Conservation (phyloP, 2,113 vertebrate genomes). For the Rhinogobius similis region DNA sequence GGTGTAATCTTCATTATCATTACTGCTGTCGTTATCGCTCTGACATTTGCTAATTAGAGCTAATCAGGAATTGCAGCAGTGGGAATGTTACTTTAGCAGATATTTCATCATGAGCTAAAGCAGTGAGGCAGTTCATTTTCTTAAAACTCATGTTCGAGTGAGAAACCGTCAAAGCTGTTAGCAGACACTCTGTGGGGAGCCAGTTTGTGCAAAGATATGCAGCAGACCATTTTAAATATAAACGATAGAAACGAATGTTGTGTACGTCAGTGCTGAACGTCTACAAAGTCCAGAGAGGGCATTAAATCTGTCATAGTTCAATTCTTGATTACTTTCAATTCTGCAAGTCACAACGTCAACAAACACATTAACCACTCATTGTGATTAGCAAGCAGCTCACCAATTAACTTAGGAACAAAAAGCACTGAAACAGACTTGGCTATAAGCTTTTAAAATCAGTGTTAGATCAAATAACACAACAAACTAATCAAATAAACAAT, state of each 20-base stretch:
- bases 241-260: too few species aligned
- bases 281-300: neutral
- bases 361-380: neutral
- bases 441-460: too few species aligned
- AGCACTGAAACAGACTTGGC: too few species aligned
- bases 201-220: neutral
- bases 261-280: neutral
- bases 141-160: neutral
- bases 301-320: too few species aligned
- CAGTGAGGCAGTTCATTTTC: neutral
- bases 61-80: neutral
- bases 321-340: neutral
- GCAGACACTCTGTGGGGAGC: neutral
- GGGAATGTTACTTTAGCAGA: slow-evolving; percentile 1
- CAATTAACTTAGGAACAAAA: too few species aligned
- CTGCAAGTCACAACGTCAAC: neutral
- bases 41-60: slow-evolving; percentile 4
- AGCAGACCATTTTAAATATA: too few species aligned
- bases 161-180: neutral
- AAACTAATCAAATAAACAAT: too few species aligned
- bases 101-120: slow-evolving; percentile 10
- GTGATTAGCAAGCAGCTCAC: neutral
- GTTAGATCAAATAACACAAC: too few species aligned
- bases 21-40: neutral
- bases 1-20: slow-evolving; percentile 6